Percentiles rank a stretch among this genome's conserved stretches.
Conservation (phyloP, 2,888 invertebrate species). For the Ctena decussata region DNA sequence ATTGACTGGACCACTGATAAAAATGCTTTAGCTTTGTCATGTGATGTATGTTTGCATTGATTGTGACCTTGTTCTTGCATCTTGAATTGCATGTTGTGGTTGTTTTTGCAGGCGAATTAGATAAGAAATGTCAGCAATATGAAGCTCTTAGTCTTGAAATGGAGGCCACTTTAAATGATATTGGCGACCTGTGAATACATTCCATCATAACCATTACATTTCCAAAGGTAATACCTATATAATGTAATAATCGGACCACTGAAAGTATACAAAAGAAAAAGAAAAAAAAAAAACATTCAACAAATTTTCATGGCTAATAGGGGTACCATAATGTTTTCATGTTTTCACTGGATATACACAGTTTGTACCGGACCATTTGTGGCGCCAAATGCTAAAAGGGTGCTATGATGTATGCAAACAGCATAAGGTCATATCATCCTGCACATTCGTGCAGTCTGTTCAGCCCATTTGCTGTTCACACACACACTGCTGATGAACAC, state of each 20-base stretch:
- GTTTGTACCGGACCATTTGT: too few species aligned
- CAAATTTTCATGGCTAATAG: too few species aligned
- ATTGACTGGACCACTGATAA: not conserved
- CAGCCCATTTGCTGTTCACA: too few species aligned
- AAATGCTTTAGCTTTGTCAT: too few species aligned
- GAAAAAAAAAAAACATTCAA: too few species aligned
- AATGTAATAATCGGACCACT: not conserved
- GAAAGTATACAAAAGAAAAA: not conserved
- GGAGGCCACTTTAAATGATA: slow-evolving; percentile 98
- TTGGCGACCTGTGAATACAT: slow-evolving; percentile 64
- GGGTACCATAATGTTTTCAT: too few species aligned
- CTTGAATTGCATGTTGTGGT: slow-evolving; percentile 46
- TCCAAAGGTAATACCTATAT: slow-evolving; percentile 9
- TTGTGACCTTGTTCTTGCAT: not conserved
- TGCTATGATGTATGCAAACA: too few species aligned
- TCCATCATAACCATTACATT: slow-evolving; percentile 28
- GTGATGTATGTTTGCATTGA: not conserved
- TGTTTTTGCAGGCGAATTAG: slow-evolving; percentile 74
- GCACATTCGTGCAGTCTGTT: too few species aligned
- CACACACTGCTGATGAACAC: too few species aligned
- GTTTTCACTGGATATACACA: too few species aligned
- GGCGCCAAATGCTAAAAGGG: too few species aligned
- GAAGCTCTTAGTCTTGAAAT: slow-evolving; percentile 98
- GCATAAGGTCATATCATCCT: too few species aligned
- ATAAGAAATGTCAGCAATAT: slow-evolving; percentile 87